Conservation (phyloP, 2,888 invertebrate genomes). For the Cosmorhoe ocellata region DNA sequence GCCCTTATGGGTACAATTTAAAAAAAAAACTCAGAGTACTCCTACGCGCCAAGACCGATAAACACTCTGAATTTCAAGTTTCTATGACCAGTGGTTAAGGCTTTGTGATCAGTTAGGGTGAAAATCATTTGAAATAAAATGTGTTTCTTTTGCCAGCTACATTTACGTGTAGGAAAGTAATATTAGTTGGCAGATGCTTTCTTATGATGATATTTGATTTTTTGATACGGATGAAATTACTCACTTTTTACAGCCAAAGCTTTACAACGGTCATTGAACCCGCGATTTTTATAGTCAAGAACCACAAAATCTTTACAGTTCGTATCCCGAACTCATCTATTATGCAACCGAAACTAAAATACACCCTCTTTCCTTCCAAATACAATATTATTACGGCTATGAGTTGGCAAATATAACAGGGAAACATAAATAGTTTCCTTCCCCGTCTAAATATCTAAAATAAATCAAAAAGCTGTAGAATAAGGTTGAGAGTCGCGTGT, state of each 20-base stretch:
- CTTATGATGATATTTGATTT: too few species aligned
- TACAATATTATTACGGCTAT: conserved; percentile 44
- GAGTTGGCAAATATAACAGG: conserved; percentile 46
- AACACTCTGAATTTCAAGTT: too few species aligned
- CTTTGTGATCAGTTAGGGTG: too few species aligned
- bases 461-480: background rate
- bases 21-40: too few species aligned
- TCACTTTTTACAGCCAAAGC: background rate
- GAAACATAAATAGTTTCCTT: conserved; percentile 41
- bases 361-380: conserved; percentile 35
- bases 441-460: conserved; percentile 17
- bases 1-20: too few species aligned
- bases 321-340: conserved; percentile 17
- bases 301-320: conserved; percentile 19
- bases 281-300: conserved; percentile 16
- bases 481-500: conserved; percentile 24
- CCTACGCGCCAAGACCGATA: too few species aligned
- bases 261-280: conserved; percentile 12
- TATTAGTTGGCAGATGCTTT: too few species aligned
- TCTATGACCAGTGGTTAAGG: too few species aligned
- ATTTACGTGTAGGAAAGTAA: too few species aligned
- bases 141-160: too few species aligned
- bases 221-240: background rate
- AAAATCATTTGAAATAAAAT: too few species aligned
- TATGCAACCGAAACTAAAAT: conserved; percentile 28